These are phyloP conservation scores for Anagyrus pseudococci DNA, from an alignment of 2,888 invertebrate genomes.

Conservation along the genomic window DNA sequence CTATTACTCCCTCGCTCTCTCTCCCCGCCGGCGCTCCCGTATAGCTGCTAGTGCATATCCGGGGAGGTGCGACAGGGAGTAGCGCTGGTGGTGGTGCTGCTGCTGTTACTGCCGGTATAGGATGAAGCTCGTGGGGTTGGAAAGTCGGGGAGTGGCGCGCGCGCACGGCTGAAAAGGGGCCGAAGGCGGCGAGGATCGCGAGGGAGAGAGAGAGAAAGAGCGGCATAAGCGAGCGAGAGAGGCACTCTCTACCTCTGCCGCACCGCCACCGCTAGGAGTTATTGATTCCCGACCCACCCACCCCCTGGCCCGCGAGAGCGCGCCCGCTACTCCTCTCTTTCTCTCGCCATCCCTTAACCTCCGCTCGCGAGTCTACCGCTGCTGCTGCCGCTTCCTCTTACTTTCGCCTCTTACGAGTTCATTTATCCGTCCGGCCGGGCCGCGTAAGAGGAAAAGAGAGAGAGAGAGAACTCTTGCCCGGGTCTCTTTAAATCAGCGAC, in stretches of 20 bases:
- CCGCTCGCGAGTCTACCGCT: not conserved
- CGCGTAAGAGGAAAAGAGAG: not conserved
- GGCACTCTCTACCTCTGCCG: too few relatives aligned
- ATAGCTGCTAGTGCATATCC: too few relatives aligned
- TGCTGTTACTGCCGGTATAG: too few relatives aligned
- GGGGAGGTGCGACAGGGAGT: too few relatives aligned
- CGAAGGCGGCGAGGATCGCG: not conserved
- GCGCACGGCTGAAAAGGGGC: too few relatives aligned
- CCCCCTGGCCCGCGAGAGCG: too few relatives aligned
- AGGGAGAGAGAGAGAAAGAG: not conserved
- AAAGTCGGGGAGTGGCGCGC: too few relatives aligned
- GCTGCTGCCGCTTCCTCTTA: not conserved
- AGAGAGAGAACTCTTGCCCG: not conserved
- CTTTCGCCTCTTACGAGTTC: conserved; percentile 36
- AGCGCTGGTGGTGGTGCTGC: too few relatives aligned
- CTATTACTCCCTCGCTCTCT: not conserved
- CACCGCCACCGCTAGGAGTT: not conserved
- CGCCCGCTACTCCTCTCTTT: too few relatives aligned
- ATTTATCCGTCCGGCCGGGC: conserved; percentile 32
- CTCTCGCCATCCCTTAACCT: not conserved
- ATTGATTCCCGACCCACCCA: not conserved
- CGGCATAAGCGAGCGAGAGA: not conserved
- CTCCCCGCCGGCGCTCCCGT: not conserved
- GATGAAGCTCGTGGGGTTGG: too few relatives aligned
- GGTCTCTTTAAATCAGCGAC: conserved; percentile 28